These are phyloP conservation scores for Mirounga angustirostris DNA, from an alignment of 2,113 vertebrate species.

Conservation along the genomic window DNA sequence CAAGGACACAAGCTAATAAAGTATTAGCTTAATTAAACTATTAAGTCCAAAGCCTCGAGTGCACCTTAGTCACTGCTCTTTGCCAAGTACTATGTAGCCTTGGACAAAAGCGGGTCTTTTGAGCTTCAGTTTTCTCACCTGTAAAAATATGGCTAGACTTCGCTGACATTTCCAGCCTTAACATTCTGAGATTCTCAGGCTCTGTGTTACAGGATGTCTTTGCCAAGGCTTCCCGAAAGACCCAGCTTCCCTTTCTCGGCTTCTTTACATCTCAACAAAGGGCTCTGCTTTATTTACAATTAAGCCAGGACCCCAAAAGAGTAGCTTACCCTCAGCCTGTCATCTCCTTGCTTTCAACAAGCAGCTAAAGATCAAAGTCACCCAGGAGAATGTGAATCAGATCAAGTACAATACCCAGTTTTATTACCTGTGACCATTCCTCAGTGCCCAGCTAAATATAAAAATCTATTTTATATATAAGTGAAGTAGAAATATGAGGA, in stretches of 20 bases:
- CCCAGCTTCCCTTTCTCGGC: neutral
- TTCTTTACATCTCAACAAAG: neutral
- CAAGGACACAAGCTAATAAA: neutral
- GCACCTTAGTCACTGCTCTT: neutral
- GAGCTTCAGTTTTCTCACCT: neutral
- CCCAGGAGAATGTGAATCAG: neutral
- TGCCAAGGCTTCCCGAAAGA: neutral
- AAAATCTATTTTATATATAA: neutral
- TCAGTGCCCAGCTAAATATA: neutral
- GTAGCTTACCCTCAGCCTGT: no score
- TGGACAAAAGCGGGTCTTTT: neutral
- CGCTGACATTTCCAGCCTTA: neutral
- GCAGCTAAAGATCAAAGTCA: neutral
- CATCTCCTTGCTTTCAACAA: neutral
- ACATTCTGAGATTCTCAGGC: neutral
- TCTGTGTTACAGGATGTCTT: neutral
- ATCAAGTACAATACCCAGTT: neutral
- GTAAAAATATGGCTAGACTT: neutral
- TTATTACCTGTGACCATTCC: neutral
- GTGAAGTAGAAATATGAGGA: neutral
- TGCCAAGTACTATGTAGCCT: neutral
- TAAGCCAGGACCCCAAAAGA: neutral
- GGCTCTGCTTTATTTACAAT: neutral
- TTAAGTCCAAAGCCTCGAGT: neutral
- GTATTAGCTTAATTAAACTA: neutral